A percentile compares a stretch with the other conserved stretches of the same genome.
Conservation (phyloP, 1,140 invertebrate genomes). For the Ptiloglossa arizonensis region DNA sequence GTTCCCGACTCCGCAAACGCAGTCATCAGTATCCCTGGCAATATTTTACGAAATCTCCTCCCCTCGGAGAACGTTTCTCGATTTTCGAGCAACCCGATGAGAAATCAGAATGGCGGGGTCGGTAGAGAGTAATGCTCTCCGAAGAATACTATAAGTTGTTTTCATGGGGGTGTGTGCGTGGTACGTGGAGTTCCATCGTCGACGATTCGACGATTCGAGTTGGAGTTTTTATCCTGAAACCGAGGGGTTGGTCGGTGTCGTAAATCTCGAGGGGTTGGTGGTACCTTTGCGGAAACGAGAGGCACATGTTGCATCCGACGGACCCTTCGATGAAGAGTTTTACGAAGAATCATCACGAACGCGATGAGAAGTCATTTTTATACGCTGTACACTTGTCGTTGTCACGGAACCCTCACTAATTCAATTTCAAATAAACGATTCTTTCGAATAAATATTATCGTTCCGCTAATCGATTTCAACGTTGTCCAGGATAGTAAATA, state of each 20-base stretch:
- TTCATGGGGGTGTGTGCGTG: background rate
- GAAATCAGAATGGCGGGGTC: background rate
- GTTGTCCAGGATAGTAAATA: too few relatives aligned
- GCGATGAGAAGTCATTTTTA: too few relatives aligned
- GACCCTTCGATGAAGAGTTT: slow-evolving; percentile 11
- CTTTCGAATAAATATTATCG: too few relatives aligned
- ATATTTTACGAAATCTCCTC: background rate
- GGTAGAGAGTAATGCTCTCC: background rate
- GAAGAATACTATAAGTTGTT: slow-evolving; percentile 33
- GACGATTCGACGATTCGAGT: slow-evolving; percentile 21
- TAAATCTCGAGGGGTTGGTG: slow-evolving; percentile 44
- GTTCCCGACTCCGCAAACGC: background rate
- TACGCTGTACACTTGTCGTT: too few relatives aligned
- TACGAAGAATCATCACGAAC: too few relatives aligned
- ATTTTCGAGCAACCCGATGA: slow-evolving; percentile 37
- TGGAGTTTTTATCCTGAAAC: slow-evolving; percentile 27
- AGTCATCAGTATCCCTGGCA: background rate
- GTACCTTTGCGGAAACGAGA: slow-evolving; percentile 15
- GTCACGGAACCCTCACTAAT: too few relatives aligned
- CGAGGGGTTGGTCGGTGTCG: slow-evolving; percentile 14
- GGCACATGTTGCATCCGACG: background rate
- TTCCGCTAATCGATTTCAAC: too few relatives aligned
- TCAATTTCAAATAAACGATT: too few relatives aligned
- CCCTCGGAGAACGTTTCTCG: slow-evolving; percentile 1
- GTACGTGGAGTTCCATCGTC: background rate